phyloP scores from a whole-genome alignment of 2,888 invertebrate species.

The Tribolium freemani region DNA sequence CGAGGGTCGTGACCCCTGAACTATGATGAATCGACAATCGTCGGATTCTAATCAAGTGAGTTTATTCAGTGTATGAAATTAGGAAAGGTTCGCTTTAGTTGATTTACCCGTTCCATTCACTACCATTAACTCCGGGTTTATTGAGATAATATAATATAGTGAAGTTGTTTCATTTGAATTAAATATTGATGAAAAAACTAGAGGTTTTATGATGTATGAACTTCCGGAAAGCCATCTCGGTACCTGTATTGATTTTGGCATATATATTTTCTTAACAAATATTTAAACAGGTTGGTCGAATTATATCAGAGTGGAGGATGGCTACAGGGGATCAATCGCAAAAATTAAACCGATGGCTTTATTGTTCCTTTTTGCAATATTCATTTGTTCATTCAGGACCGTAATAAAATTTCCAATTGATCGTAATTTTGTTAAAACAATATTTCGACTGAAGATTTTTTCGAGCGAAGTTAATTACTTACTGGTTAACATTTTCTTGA shows the following conservation, averaged over 20 bases:
- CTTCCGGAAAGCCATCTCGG: background rate
- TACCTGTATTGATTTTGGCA: background rate
- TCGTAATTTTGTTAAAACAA: background rate
- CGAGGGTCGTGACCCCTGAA: slow-evolving; percentile 3
- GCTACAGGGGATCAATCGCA: background rate
- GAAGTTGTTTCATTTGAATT: slow-evolving; percentile 1
- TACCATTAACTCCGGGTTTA: slow-evolving; percentile 11
- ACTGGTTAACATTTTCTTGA: background rate
- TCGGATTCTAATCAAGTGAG: slow-evolving; percentile 29
- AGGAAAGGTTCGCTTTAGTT: slow-evolving; percentile 26
- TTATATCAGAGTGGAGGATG: background rate
- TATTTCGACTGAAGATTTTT: background rate
- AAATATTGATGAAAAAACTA: background rate
- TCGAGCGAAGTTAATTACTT: background rate
- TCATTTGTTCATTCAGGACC: background rate
- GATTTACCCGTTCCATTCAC: slow-evolving; percentile 24
- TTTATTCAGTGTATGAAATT: slow-evolving; percentile 33
- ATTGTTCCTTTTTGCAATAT: background rate
- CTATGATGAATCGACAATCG: slow-evolving; percentile 35
- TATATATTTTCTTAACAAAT: slow-evolving; percentile 16
- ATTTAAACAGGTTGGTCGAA: slow-evolving; percentile 4
- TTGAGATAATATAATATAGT: slow-evolving; percentile 4
- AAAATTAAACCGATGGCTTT: slow-evolving; percentile 12
- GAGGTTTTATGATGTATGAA: background rate
- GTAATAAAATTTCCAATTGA: background rate